Conservation (phyloP, 2,888 invertebrate species). For the Celastrina argiolus region DNA sequence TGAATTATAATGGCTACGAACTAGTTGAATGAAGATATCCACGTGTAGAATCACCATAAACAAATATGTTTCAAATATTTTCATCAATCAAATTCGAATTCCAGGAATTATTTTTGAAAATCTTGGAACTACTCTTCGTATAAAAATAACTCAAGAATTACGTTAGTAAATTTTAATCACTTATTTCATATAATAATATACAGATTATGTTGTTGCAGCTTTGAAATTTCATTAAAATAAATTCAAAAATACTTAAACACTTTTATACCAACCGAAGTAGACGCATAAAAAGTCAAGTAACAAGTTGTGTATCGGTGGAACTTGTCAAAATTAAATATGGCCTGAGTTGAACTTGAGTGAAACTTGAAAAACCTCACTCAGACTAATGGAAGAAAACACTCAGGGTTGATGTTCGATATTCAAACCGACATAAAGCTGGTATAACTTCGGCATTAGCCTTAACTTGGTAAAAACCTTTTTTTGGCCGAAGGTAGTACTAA, state of each 20-base stretch:
- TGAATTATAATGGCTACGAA: too few relatives aligned
- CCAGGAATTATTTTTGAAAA: too few relatives aligned
- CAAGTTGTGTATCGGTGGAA: conserved; percentile 5
- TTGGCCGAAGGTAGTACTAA: background rate
- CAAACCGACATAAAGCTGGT: conserved; percentile 40
- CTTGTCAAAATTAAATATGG: conserved; percentile 21
- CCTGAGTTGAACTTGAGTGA: conserved; percentile 33
- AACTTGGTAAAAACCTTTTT: background rate
- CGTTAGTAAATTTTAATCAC: too few relatives aligned
- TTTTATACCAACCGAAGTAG: background rate
- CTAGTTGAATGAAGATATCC: too few relatives aligned
- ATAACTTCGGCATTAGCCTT: conserved; percentile 26
- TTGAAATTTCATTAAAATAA: too few relatives aligned
- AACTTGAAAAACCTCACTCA: conserved; percentile 40
- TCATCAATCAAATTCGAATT: too few relatives aligned
- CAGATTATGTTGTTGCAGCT: too few relatives aligned
- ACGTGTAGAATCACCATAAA: too few relatives aligned
- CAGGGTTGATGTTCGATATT: conserved; percentile 39
- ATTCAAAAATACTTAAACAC: background rate
- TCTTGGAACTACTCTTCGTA: too few relatives aligned
- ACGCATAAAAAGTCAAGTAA: conserved; percentile 12
- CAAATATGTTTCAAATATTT: too few relatives aligned
- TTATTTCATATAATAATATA: too few relatives aligned
- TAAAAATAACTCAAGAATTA: too few relatives aligned
- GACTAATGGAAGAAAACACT: conserved; percentile 50